phyloP scores from a whole-genome alignment of 2,888 invertebrate genomes.

The Conchocele bisecta region DNA sequence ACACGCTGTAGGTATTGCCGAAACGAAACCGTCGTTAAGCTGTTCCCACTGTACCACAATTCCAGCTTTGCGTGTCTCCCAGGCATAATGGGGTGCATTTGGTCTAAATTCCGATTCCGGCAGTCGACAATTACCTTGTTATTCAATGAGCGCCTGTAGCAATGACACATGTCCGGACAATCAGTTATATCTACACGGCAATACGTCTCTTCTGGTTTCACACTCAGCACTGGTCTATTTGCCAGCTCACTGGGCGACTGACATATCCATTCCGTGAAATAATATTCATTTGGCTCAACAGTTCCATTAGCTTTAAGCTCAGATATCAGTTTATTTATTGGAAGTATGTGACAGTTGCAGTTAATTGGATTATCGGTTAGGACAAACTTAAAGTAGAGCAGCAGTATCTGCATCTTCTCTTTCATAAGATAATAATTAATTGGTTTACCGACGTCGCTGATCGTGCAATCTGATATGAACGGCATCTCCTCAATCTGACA shows the following conservation, averaged over 20 bases:
- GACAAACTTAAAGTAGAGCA: conserved; percentile 49
- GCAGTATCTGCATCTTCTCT: conserved; percentile 15
- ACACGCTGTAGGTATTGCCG: conserved; percentile 1
- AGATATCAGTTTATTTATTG: conserved; percentile 28
- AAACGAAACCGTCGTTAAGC: conserved; percentile 27
- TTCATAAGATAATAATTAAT: neutral
- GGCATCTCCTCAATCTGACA: no score
- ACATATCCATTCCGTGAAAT: conserved; percentile 55
- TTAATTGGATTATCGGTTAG: conserved; percentile 36
- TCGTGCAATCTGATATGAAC: conserved; percentile 15
- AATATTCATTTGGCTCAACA: conserved; percentile 45
- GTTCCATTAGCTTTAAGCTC: neutral
- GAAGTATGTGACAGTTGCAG: conserved; percentile 51
- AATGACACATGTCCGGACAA: conserved; percentile 52
- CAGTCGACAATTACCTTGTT: conserved; percentile 56
- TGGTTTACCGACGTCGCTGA: neutral
- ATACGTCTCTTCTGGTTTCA: conserved; percentile 26
- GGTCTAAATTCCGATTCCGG: conserved; percentile 13
- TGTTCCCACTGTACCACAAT: conserved; percentile 61
- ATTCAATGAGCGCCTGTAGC: conserved; percentile 38
- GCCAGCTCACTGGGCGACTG: conserved; percentile 39
- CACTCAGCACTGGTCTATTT: conserved; percentile 22
- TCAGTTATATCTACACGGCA: conserved; percentile 21
- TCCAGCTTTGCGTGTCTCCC: conserved; percentile 48
- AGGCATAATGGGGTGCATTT: conserved; percentile 44